Evolutionary conservation across 2,797 vertebrate species (phyloP), one percentile per base, ranked within the genome.

Genomic region (Kryptolebias ocellatus): DNA sequence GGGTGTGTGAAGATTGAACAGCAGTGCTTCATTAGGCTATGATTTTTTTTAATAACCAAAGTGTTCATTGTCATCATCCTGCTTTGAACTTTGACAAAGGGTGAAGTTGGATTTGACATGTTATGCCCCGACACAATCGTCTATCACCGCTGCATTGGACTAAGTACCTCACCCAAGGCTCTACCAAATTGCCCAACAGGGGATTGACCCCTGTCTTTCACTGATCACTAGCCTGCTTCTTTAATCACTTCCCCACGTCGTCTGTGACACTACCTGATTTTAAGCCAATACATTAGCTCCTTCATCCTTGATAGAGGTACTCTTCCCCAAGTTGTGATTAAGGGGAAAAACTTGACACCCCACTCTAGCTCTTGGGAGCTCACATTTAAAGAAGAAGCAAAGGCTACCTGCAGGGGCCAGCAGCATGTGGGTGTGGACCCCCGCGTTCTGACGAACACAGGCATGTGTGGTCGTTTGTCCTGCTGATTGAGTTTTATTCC

Each of bases 401-500:
- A 29, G 44, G 20, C 55, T 24, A 50, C 65, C 46, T 1, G 62
- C 0, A 1, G 60, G 20, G 67, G 51, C 57, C 51, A 0, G 34
- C 3, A 44, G 57, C 62, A 4, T 27, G 18, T 8, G 28, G 58
- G 53, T 50, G 70, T 61, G 24, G 42, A 29, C 69, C 75, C 39
- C 80, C 29, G 6, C 37, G 76, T 67, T 70, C 83, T 89, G 90
- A 90, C 85, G 74, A 83, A 88, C 83, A 77, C 78, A n/a, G 68
- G 63, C 67, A 1, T 27, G 79, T 58, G 79, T 67, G 78, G 75
- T 79, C 83, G 79, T 90, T 89, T 91, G 84, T 90, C 86, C 84
- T 60, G 53, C 85, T 90, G 87, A 91, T 92, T 83, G 89, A 88
- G 85, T 90, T 90, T 91, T 85, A 91, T 89, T 86, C 85, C 52